Evolutionary conservation across 2,113 vertebrate genomes (phyloP), one percentile per base, ranked within the genome.

Genomic region (Amazona vittata): DNA sequence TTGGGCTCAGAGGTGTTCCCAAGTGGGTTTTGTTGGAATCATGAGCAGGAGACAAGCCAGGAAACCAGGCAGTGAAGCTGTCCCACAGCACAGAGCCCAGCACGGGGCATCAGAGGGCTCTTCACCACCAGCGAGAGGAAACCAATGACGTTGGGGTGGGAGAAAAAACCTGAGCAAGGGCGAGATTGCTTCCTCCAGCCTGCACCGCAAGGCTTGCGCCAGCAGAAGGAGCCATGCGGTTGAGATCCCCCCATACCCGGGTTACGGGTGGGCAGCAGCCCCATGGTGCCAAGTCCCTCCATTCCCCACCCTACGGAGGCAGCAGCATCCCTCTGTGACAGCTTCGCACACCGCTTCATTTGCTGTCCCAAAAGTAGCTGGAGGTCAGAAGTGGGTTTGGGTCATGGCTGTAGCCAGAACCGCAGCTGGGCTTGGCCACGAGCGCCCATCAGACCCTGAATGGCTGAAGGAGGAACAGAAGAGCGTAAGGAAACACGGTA

Each of bases 401-500:
- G 33, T 24, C 33, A 59, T 10, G 57, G 57, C 57, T 22, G n/a
- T 15, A 59, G 62, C 50, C 14, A 1, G 22, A 65, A 49, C 41
- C 2, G 0, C 53, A 46, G 67, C 62, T 8, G 47, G 35, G 19
- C 41, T 49, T 6, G 10, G 41, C 37, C 47, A 5, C 25, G 1
- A 18, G 5, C 49, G 3, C 52, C 67, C 8, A 0, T 19, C 25
- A 11, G 14, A 15, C 15, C 83, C 64, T 11, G 1, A 1, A 3
- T 1, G 3, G 57, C 93, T 24, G 20, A 28, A 19, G 44, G 60
- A 47, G 44, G 3, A 49, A 19, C 29, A 10, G 9, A 37, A 49
- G 37, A 29, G 10, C 44, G 21, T 2, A 28, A 41, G 68, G 44
- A 12, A 89, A 17, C 19, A 65, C 90, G 6, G 86, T 98, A 99